phyloP scores from a whole-genome alignment of 2,797 vertebrate species.

The Molossus alvarezi region DNA sequence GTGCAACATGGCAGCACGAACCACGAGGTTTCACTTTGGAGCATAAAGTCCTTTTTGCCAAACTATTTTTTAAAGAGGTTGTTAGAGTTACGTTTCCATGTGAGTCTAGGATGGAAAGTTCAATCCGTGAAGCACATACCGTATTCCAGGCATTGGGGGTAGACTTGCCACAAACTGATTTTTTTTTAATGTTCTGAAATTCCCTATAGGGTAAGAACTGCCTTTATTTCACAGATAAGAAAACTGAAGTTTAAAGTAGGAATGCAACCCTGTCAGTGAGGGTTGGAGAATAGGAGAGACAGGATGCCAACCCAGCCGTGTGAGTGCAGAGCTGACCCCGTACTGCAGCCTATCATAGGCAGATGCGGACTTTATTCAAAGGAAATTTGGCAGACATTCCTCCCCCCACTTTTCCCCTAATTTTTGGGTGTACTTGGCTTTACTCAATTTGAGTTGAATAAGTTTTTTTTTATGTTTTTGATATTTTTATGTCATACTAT shows the following conservation, averaged over 20 bases:
- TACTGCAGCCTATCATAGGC: neutral
- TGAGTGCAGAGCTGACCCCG: neutral
- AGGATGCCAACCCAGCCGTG: neutral
- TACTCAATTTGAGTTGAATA: neutral
- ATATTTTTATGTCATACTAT: neutral
- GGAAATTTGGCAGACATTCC: neutral
- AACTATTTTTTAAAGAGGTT: neutral
- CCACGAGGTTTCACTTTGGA: constrained; percentile 40
- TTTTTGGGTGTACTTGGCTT: neutral
- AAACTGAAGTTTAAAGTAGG: neutral
- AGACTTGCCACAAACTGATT: neutral
- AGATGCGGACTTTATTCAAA: neutral
- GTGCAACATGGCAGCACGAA: constrained; percentile 43
- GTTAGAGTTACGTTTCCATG: constrained; percentile 1
- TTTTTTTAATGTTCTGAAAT: neutral
- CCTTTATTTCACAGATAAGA: constrained; percentile 26
- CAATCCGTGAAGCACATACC: constrained; percentile 34
- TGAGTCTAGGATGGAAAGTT: neutral
- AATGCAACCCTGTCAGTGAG: neutral
- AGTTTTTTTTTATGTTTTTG: neutral
- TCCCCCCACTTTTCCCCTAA: neutral
- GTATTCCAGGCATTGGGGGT: neutral
- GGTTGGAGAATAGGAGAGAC: neutral
- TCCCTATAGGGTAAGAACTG: neutral
- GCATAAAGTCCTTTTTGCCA: neutral